Conservation (phyloP, 2,113 vertebrate genomes). For the Erinaceus europaeus region DNA sequence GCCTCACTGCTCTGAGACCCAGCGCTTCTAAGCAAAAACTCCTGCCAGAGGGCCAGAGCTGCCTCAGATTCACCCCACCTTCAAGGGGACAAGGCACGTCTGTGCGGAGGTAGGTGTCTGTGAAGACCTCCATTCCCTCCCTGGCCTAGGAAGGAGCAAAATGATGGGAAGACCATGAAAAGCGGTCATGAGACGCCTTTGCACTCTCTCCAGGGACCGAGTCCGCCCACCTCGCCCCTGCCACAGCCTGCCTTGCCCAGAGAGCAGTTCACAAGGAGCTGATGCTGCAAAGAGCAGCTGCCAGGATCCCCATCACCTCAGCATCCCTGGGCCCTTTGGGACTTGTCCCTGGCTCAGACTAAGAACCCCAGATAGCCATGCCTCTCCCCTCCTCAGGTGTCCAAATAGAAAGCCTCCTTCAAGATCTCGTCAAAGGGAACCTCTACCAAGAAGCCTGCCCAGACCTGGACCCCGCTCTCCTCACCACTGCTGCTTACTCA, state of each 20-base stretch:
- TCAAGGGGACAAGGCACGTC: not conserved
- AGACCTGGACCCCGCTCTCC: not conserved
- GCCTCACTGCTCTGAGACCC: not conserved
- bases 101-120: not conserved
- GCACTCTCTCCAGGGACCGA: not conserved
- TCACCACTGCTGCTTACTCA: not conserved
- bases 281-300: too few species aligned
- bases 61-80: not conserved
- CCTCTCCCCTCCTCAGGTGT: not conserved
- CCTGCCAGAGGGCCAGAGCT: slow-evolving; percentile 2
- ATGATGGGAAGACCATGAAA: not conserved
- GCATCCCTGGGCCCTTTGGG: too few species aligned
- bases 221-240: too few species aligned
- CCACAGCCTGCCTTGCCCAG: not conserved
- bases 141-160: not conserved
- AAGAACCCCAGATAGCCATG: not conserved
- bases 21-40: slow-evolving; percentile 30
- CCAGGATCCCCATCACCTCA: too few species aligned
- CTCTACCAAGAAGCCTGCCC: not conserved
- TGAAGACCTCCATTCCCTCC: not conserved
- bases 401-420: not conserved
- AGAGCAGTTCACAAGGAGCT: too few species aligned
- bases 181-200: too few species aligned
- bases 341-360: not conserved
- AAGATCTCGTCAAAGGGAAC: not conserved